Base-by-base conservation (phyloP, 1,140 invertebrate species). In the Chionoecetes opilio region DNA sequence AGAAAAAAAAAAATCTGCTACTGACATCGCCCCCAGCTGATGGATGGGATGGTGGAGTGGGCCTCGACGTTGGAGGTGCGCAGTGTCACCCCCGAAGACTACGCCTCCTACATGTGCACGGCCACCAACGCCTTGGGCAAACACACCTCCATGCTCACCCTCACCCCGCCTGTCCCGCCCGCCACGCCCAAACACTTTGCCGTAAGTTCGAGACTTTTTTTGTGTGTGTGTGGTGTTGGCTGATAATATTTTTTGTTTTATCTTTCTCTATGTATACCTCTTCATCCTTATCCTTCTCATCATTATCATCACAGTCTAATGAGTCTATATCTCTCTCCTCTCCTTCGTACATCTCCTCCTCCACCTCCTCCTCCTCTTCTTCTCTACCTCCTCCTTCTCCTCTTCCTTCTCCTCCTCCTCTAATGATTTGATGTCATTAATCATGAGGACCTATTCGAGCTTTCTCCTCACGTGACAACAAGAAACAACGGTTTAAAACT, bases 41-140 rank as follows among this genome's bases (percentile, higher is more conserved):
- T 87, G 21, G 87, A 94, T 75, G 93, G 93, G 3, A 53, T 94
- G 3, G 86, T 89, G 53, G 93, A 94, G 87, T 94, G 93, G 93
- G n/a, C n/a, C n/a, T 89, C 86, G 14, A 75, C 75, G 53, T 3
- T 94, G 63, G 93, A 94, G 46, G 63, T 94, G 21, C 32, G 37
- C n/a, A 34, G 63, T 1, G 93, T 94, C 3, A 84, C 93, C 6
- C 53, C 46, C 32, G 21, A 46, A 17, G 93, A 94, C 75, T 91
- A 94, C 87, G 46, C 75, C 34, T 21, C 31, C 35, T 94, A 91
- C 87, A 91, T 75, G 41, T 94, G 93, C 63, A 82, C 87, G 2
- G 93, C 93, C 35, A 84, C 87, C 29, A 94, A 94, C 53, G n/a
- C 87, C 32, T 35, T 84, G 87, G 93, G 93, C 11, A 90, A 90